Evolutionary conservation across 2,888 invertebrate genomes (phyloP).

Genomic region (Siphonodentalium dalli): DNA sequence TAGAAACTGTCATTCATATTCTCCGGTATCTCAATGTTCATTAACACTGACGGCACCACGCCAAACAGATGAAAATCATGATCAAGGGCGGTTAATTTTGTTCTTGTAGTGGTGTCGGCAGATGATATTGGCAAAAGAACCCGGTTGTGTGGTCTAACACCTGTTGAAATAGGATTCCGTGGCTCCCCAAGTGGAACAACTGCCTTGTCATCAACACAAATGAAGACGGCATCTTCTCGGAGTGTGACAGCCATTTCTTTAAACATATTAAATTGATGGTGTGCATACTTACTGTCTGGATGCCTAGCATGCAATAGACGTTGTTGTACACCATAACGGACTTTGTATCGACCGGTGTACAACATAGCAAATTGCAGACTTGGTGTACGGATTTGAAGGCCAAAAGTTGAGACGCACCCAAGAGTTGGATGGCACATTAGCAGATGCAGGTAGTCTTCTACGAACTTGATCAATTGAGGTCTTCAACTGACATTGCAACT

Average conservation of each 20-base stretch:
- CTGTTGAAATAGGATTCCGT: conserved; percentile 15
- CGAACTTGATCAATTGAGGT: conserved; percentile 9
- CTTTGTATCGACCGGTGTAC: conserved; percentile 14
- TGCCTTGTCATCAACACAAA: conserved; percentile 27
- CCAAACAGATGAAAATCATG: no score
- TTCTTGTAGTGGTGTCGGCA: no score
- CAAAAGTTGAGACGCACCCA: conserved; percentile 20
- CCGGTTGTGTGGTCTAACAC: conserved; percentile 5
- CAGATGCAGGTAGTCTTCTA: conserved; percentile 5
- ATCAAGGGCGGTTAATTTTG: no score
- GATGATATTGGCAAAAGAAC: neutral
- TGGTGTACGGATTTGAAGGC: conserved; percentile 9
- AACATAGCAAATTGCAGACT: conserved; percentile 2
- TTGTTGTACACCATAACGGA: conserved; percentile 16
- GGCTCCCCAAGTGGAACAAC: conserved; percentile 28
- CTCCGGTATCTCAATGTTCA: conserved; percentile 25
- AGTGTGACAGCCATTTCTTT: conserved; percentile 20
- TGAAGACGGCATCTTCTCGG: conserved; percentile 4
- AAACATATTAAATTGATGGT: conserved; percentile 13
- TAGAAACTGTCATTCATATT: conserved; percentile 20
- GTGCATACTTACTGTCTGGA: conserved; percentile 7
- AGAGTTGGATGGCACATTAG: conserved; percentile 12
- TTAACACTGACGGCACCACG: conserved; percentile 8
- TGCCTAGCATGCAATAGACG: conserved; percentile 4
- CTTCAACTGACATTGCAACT: conserved; percentile 15